Base-by-base conservation (phyloP, 2,888 invertebrate species). In the Morinoia aosen region DNA sequence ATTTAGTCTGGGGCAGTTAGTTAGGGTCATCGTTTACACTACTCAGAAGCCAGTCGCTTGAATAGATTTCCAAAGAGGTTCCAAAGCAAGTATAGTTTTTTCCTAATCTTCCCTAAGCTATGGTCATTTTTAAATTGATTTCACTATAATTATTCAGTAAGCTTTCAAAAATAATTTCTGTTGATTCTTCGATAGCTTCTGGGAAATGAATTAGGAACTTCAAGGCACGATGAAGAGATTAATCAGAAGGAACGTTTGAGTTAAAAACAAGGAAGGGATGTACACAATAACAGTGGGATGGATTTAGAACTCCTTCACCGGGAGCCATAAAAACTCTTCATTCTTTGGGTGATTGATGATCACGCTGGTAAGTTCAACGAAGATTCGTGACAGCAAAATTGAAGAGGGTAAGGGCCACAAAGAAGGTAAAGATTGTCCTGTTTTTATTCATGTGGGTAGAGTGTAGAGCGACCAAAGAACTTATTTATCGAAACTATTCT, bases 401-500 rank as follows among this genome's bases (percentile, higher is more conserved):
- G 76, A 33, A 76, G 76, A 76, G 76, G 76, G 76, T 33, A 76
- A 76, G 76, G 76, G 76, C 19, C 76, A 76, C 76, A 76, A 33
- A 76, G 25, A 76, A 76, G 33, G 76, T 76, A 76, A 76, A 76
- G 2, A 76, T 76, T 16, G 76, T 19, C 76, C 14, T 76, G 76
- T 76, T 33, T 10, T 76, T 76, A 33, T 76, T 76, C 33, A 76
- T 76, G 39, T 39, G 90, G 90, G 90, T 90, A 11, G 39, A 40
- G 19, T 90, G 48, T 90, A 90, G 48, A 90, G 48, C 90, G 90
- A 90, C 90, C 90, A 33, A 90, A 39, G 48, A 90, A 90, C 8
- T 90, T 39, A 90, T 90, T 90, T 90, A 90, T 90, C 48, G 90
- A 90, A 90, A 90, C 10, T 39, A 48, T 90, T 90, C 40, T 88